Conservation (phyloP, 2,888 invertebrate genomes). For the Netelia melanura region DNA sequence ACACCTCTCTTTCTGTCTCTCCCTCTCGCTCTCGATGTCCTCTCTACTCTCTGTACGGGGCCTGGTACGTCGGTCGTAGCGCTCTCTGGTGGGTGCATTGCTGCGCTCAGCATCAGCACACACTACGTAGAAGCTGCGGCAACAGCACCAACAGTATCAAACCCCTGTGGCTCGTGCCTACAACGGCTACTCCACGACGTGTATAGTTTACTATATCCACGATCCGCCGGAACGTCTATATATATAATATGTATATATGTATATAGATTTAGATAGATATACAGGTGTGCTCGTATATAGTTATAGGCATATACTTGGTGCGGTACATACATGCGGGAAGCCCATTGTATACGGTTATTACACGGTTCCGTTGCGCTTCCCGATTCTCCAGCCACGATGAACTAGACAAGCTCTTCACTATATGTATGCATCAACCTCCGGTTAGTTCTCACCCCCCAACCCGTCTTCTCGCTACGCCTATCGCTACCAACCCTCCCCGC, state of each 20-base stretch:
- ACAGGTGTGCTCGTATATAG: slow-evolving; percentile 3
- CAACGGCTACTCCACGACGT: slow-evolving; percentile 8
- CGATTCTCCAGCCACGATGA: slow-evolving; percentile 56
- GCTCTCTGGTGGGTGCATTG: slow-evolving; percentile 67
- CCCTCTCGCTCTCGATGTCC: neutral
- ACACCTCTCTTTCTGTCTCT: neutral
- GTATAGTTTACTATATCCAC: slow-evolving; percentile 37
- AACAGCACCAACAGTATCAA: slow-evolving; percentile 37
- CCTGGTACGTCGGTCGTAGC: slow-evolving; percentile 14
- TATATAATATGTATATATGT: slow-evolving; percentile 25
- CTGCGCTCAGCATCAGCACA: slow-evolving; percentile 72
- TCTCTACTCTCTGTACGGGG: slow-evolving; percentile 20
- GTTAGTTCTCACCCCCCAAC: neutral
- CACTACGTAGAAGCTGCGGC: slow-evolving; percentile 28
- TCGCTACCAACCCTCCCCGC: neutral
- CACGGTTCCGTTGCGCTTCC: slow-evolving; percentile 76
- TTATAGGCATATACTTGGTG: neutral
- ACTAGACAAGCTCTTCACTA: slow-evolving; percentile 34
- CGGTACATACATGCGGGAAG: slow-evolving; percentile 39
- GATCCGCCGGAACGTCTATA: neutral
- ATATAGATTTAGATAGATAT: neutral
- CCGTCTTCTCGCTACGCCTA: neutral
- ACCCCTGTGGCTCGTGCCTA: slow-evolving; percentile 26
- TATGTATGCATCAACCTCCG: slow-evolving; percentile 23
- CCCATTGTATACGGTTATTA: slow-evolving; percentile 77